Percentiles rank a stretch among this genome's conserved stretches.
phyloP scores from a whole-genome alignment of 2,113 vertebrate genomes.

The Phalacrocorax pelagicus region DNA sequence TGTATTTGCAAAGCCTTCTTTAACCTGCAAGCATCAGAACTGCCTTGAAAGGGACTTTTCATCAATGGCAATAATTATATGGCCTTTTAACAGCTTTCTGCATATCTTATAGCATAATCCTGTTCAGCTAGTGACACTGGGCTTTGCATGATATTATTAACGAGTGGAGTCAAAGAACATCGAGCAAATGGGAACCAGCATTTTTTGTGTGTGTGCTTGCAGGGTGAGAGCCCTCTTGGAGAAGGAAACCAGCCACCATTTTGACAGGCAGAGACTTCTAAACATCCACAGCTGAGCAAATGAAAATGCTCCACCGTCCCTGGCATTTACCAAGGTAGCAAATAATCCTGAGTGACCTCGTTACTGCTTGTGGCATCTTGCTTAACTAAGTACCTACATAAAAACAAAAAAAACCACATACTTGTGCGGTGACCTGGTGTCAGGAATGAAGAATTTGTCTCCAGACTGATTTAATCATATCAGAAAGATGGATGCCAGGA shows the following conservation, averaged over 20 bases:
- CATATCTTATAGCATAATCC: neutral
- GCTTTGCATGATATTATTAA: neutral
- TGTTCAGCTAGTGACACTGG: neutral
- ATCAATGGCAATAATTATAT: neutral
- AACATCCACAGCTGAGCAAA: neutral
- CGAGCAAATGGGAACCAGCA: neutral
- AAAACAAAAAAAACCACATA: neutral
- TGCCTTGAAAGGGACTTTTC: neutral
- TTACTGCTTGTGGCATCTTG: neutral
- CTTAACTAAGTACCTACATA: neutral
- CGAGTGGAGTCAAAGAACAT: neutral
- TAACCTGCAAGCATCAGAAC: neutral
- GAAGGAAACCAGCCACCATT: neutral
- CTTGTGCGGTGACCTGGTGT: neutral
- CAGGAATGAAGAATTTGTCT: conserved; percentile 24
- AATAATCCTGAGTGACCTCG: neutral
- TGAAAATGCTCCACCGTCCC: rapidly evolving
- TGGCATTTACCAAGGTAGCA: neutral
- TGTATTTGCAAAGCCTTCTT: conserved; percentile 6
- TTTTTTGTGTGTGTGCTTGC: neutral
- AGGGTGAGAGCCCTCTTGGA: neutral
- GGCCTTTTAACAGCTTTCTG: neutral
- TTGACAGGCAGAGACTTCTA: neutral
- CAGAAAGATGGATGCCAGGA: conserved; percentile 44
- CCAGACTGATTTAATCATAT: conserved; percentile 50